Base-by-base conservation (phyloP, 1,140 invertebrate genomes). In the Papilio xuthus region DNA sequence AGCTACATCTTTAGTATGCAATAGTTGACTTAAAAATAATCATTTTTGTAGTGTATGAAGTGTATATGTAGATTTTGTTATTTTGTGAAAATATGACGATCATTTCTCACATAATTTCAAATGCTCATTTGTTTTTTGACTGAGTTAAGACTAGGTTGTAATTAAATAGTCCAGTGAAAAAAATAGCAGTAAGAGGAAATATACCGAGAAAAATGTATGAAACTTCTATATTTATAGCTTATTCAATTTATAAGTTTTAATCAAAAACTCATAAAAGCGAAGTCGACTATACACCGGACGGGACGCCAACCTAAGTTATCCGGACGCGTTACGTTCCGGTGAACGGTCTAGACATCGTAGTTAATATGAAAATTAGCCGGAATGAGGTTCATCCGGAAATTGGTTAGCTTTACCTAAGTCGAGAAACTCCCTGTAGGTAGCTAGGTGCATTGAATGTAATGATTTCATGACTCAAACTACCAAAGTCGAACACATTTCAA, bases 291-390 rank as follows among this genome's bases (percentile, higher is more conserved):
- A 67, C 13, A n/a, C 32, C 37, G 67, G 67, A 70, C 67, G 32
- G 41, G 20, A 41, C 32, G 6, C 42, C 44, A 26, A 72, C 42
- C 18, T 15, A 6, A 44, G 42, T 13, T n/a, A 9, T 47, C 70
- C 42, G 70, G 37, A 72, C 70, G 42, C 20, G 70, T 72, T 70
- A 32, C 53, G 78, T 78, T 44, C 78, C 42, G 42, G 71, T 72
- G 78, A 56, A 79, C 78, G 69, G 23, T 69, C 78, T 53, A 77
- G 81, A 82, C 81, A 73, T 42, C 81, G 79, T 81, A 78, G 83
- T 84, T 82, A 84, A 82, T 82, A 84, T 84, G 83, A 84, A 84
- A 82, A 84, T 84, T 82, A 81, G 78, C 80, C 28, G 37, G 74
- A 83, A 82, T 82, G 77, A 84, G 78, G 44, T 79, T 63, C 75